Percentiles rank a stretch among this genome's conserved stretches.
phyloP scores from a whole-genome alignment of 1,140 invertebrate species.

The Geopemphigus sp. region DNA sequence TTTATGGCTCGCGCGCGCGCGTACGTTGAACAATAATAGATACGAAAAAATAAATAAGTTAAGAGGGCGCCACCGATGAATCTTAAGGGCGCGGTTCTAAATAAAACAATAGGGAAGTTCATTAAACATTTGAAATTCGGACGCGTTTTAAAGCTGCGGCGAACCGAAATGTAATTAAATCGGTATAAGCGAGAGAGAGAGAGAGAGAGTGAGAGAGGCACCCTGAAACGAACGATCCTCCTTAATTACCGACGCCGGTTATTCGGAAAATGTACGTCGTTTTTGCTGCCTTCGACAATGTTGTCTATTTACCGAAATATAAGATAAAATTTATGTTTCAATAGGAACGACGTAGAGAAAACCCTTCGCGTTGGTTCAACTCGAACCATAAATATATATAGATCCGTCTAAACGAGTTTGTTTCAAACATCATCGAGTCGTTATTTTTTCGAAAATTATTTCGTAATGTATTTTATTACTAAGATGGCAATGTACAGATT shows the following conservation, averaged over 20 bases:
- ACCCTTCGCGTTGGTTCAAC: no score
- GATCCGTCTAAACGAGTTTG: no score
- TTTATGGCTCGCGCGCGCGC: no score
- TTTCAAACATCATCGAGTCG: no score
- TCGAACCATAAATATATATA: no score
- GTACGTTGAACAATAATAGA: neutral
- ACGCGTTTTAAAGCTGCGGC: conserved; percentile 37
- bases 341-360: neutral
- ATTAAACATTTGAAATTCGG: conserved; percentile 31
- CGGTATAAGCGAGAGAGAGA: conserved; percentile 10
- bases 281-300: conserved; percentile 16
- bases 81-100: neutral
- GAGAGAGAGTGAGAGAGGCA: no score
- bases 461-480: no score
- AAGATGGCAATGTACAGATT: no score
- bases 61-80: neutral
- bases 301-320: neutral
- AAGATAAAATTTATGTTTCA: neutral
- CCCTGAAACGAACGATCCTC: neutral
- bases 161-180: conserved; percentile 44
- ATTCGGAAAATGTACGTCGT: neutral
- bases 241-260: conserved; percentile 7
- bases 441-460: no score
- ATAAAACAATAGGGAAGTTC: conserved; percentile 22
- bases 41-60: neutral